Base-by-base conservation (phyloP, 2,113 vertebrate genomes). In the Mionectes macconnelli region DNA sequence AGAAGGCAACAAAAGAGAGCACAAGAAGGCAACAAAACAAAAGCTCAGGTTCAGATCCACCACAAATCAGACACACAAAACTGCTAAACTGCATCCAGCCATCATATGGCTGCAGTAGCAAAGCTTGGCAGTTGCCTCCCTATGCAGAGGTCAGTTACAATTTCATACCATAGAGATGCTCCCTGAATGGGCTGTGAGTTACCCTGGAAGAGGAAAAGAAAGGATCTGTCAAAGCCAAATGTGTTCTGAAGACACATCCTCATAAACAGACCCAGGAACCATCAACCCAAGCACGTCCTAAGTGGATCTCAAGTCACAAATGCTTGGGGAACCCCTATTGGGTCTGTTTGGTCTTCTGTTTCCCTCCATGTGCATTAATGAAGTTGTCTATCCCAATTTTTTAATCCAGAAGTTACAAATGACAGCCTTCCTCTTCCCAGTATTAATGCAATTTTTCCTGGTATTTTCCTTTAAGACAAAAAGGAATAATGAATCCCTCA, bases 251-350 rank as follows among this genome's bases (percentile, higher is more conserved):
- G 69, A 53, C 33, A 49, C 57, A 42, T 52, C 27, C 57, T 83
- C 67, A 49, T n/a, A 73, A 86, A n/a, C 22, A 69, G 31, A 52
- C n/a, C 8, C 44, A 64, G 63, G 40, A 90, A 57, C 8, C 40
- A 45, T 37, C 14, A 56, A 33, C 8, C 25, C 23, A 57, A 31
- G 15, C 15, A 9, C 2, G 20, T 83, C 47, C 31, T 87, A 25
- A n/a, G 9, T 23, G 28, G 28, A 66, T 56, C 67, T 73, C 31
- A 62, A 83, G 40, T 64, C 55, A 53, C 50, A 67, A n/a, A n/a
- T 1, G 1, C 31, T 72, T 33, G 8, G 23, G 22, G 31, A 90
- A 16, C 22, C 4, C 10, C 31, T 33, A 0, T 12, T 24, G 9
- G 9, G 31, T 49, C 39, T 1, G 0, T 35, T 35, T 21, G 10